Base-by-base conservation (phyloP, 2,797 vertebrate genomes). In the Monodelphis domestica region DNA sequence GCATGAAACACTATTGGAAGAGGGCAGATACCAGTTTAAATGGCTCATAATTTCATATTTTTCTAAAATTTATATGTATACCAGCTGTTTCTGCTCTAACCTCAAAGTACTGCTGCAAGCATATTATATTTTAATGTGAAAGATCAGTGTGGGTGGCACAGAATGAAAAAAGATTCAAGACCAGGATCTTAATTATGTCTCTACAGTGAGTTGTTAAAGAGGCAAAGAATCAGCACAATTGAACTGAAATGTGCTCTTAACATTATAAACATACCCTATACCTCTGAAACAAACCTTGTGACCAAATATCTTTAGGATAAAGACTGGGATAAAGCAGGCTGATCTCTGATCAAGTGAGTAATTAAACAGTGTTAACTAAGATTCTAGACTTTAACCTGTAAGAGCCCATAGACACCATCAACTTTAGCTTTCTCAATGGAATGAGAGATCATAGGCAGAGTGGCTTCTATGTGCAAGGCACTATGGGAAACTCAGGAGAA, bases 151-250 rank as follows among this genome's bases (percentile, higher is more conserved):
- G 28, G 24, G 21, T 89, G 90, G 54, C 54, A 88, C 53, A 91
- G 7, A 29, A 94, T 93, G 94, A 33, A 52, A 78, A 97, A 97
- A 38, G 55, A 91, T 14, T 94, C 52, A 88, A 95, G 95, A n/a
- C 38, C 70, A 93, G 87, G 29, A 56, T 87, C 89, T 91, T n/a
- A 91, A 54, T 78, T 52, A 88, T 78, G 51, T 14, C 94, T 87
- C 93, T 93, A 2, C 88, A 92, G 95, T 78, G n/a, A 96, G 96
- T 88, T 95, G 78, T 45, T 88, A 54, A 87, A 78, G 89, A 95
- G 97, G 88, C 28, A 95, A n/a, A 96, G 84, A 96, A 89, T 94
- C 95, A 94, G 88, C n/a, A 55, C 94, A 91, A 95, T 53, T 91
- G 89, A 90, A 93, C 78, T 33, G 52, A 87, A 84, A 24, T 84